These are phyloP conservation scores for Parazoanthus darwini DNA, from an alignment of 92 coral and sea anemone genomes.

Conservation along the genomic window DNA sequence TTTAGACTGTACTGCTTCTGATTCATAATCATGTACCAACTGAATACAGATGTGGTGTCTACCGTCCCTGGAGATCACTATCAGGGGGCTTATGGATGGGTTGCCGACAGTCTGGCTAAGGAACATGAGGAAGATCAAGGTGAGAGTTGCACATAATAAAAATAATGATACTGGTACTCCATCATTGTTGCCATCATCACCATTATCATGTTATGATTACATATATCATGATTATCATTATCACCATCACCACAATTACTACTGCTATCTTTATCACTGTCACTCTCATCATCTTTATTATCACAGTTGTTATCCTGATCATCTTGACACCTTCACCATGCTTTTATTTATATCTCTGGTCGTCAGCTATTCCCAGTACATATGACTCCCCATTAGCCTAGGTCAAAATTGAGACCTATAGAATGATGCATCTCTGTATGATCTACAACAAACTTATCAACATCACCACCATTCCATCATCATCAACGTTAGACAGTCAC, in stretches of 20 bases:
- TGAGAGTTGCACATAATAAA: background rate
- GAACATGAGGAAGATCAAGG: constrained; percentile 36
- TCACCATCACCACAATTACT: background rate
- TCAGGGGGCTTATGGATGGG: constrained; percentile 6
- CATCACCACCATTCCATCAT: too few species aligned
- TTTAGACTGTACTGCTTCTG: background rate
- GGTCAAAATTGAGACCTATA: too few species aligned
- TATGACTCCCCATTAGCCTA: too few species aligned
- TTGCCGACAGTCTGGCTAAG: constrained; percentile 14
- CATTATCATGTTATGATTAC: background rate
- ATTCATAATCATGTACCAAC: background rate
- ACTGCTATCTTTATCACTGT: background rate
- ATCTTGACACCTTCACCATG: too few species aligned
- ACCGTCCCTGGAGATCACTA: constrained; percentile 9
- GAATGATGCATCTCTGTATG: too few species aligned
- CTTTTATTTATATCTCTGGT: too few species aligned
- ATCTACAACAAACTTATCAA: too few species aligned
- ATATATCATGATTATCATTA: background rate
- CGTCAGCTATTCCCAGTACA: too few species aligned
- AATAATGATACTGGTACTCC: background rate
- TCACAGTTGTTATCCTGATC: too few species aligned
- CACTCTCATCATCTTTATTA: background rate
- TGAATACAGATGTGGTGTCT: constrained; percentile 3
- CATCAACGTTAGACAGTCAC: too few species aligned
- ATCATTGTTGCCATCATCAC: background rate